A percentile compares a stretch with the other conserved stretches of the same genome.
phyloP scores from a whole-genome alignment of 2,888 invertebrate genomes.

The Leucophora obtusa region DNA sequence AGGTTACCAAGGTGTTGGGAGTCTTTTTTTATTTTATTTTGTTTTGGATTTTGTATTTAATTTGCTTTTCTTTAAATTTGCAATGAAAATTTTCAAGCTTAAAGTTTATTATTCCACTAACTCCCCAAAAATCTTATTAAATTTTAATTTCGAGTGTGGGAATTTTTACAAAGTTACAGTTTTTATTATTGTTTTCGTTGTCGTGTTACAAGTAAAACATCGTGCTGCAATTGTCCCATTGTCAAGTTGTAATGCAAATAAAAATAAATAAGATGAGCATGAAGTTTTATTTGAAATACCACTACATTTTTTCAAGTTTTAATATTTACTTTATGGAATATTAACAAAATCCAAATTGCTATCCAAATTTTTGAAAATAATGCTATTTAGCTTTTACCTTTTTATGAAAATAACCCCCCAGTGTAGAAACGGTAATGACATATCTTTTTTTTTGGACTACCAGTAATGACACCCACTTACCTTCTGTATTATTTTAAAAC shows the following conservation, averaged over 20 bases:
- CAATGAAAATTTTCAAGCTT: constrained; percentile 33
- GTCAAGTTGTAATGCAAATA: constrained; percentile 13
- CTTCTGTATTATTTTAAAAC: too few relatives aligned
- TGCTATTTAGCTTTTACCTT: too few relatives aligned
- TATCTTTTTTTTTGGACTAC: too few relatives aligned
- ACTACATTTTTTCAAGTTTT: too few relatives aligned
- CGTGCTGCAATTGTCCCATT: constrained; percentile 33
- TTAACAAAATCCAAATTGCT: too few relatives aligned
- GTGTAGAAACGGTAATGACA: too few relatives aligned
- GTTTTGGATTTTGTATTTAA: not conserved
- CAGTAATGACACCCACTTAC: too few relatives aligned
- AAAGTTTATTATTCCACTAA: constrained; percentile 43
- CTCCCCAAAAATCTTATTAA: constrained; percentile 37
- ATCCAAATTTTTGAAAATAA: too few relatives aligned
- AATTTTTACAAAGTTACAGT: constrained; percentile 10
- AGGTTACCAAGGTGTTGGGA: constrained; percentile 61
- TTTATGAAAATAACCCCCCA: too few relatives aligned
- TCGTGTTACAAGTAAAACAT: constrained; percentile 4
- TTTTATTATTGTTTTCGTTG: not conserved
- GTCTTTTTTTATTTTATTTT: constrained; percentile 20
- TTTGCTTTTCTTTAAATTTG: constrained; percentile 1
- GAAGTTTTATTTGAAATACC: not conserved
- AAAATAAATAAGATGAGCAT: constrained; percentile 1
- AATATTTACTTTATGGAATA: too few relatives aligned
- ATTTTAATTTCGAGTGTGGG: constrained; percentile 57